Evolutionary conservation across 2,797 vertebrate genomes (phyloP).

Genomic region (Ataeniobius toweri): DNA sequence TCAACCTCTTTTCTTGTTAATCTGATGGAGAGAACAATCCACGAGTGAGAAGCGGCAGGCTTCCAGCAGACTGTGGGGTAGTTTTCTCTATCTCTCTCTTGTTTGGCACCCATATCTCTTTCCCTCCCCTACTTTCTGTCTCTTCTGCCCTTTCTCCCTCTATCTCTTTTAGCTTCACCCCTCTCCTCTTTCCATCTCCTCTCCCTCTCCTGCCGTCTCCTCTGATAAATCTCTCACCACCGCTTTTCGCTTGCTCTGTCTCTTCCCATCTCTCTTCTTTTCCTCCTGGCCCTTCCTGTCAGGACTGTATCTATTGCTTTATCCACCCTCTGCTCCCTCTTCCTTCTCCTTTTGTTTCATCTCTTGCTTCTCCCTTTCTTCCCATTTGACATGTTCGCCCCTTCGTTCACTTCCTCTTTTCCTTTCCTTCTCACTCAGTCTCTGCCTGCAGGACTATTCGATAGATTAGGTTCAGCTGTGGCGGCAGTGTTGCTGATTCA

Average conservation of each 20-base stretch:
- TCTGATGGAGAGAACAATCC: conserved; percentile 53
- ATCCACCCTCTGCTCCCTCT: conserved; percentile 16
- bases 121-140: conserved; percentile 11
- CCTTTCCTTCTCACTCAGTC: conserved; percentile 43
- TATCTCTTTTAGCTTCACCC: conserved; percentile 23
- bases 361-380: conserved; percentile 22
- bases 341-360: conserved; percentile 26
- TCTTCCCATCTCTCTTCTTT: conserved; percentile 47
- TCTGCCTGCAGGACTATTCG: conserved; percentile 75
- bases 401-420: conserved; percentile 35
- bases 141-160: conserved; percentile 22
- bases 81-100: conserved; percentile 54
- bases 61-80: conserved; percentile 44
- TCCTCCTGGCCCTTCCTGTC: conserved; percentile 28
- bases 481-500: conserved; percentile 86
- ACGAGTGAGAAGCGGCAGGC: conserved; percentile 40
- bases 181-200: conserved; percentile 39
- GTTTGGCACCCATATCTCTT: conserved; percentile 40
- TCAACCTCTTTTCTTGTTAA: conserved; percentile 42
- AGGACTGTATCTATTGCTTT: conserved; percentile 34
- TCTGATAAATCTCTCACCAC: conserved; percentile 66
- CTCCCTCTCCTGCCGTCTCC: conserved; percentile 52
- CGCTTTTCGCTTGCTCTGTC: conserved; percentile 53
- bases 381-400: conserved; percentile 43
- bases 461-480: conserved; percentile 84